Percentiles rank a stretch among this genome's conserved stretches.
Conservation (phyloP, 2,888 invertebrate species). For the Crioceris asparagi region DNA sequence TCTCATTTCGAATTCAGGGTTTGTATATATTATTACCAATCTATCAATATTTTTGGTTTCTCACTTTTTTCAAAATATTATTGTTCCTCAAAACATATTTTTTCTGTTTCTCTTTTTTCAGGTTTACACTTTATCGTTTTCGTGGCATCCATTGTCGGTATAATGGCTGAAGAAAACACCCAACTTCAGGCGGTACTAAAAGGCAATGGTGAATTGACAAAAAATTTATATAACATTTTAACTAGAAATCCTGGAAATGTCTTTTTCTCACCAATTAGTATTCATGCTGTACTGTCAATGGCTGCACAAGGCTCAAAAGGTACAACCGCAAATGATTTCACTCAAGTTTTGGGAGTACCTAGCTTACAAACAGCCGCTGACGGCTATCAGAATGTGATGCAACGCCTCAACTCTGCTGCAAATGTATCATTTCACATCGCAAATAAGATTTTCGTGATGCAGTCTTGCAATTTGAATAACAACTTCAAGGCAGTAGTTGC, state of each 20-base stretch:
- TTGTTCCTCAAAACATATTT: too few relatives aligned
- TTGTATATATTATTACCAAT: too few relatives aligned
- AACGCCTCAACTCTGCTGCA: conserved; percentile 28
- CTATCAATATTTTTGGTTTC: too few relatives aligned
- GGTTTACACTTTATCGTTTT: too few relatives aligned
- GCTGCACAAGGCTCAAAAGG: conserved; percentile 34
- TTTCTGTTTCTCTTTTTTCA: too few relatives aligned
- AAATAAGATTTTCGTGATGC: conserved; percentile 56
- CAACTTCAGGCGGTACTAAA: conserved; percentile 20
- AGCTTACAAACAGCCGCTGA: conserved; percentile 22
- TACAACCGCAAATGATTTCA: conserved; percentile 29
- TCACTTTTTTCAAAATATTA: too few relatives aligned
- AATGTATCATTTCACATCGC: conserved; percentile 56
- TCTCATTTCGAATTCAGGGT: too few relatives aligned
- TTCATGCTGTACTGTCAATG: conserved; percentile 35
- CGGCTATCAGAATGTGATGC: conserved; percentile 26
- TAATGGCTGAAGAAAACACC: conserved; percentile 13
- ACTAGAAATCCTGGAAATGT: conserved; percentile 29
- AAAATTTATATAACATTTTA: conserved; percentile 26
- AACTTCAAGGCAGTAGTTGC: conserved; percentile 47
- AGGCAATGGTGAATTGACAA: conserved; percentile 29
- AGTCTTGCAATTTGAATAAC: conserved; percentile 41
- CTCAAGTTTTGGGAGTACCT: conserved; percentile 25
- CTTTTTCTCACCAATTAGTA: conserved; percentile 38
- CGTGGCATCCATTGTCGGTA: too few relatives aligned